These are phyloP conservation scores for Drosophila kokeensis DNA, from an alignment of 2,888 invertebrate species.

Conservation along the genomic window DNA sequence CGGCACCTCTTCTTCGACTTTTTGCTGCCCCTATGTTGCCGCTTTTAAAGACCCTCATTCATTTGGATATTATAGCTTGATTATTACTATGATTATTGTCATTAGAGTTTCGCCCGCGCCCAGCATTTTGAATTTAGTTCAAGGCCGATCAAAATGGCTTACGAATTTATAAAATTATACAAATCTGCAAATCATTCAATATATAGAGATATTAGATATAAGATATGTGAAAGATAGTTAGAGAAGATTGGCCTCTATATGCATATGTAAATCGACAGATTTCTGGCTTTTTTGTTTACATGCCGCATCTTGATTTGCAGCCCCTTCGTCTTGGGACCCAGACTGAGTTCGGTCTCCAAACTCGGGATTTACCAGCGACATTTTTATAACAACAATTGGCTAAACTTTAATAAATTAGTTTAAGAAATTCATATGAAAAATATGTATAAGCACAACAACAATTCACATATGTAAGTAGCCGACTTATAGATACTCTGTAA, in stretches of 20 bases:
- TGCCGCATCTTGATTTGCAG: conserved; percentile 35
- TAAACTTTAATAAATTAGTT: conserved; percentile 71
- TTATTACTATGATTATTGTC: conserved; percentile 33
- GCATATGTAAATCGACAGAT: conserved; percentile 49
- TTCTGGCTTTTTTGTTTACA: conserved; percentile 34
- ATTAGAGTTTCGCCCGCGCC: conserved; percentile 44
- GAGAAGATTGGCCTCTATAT: conserved; percentile 13
- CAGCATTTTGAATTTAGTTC: conserved; percentile 63
- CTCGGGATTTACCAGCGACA: conserved; percentile 64
- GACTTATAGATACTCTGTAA: conserved; percentile 20
- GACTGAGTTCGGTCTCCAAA: conserved; percentile 11
- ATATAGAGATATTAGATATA: conserved; percentile 3
- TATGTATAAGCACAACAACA: conserved; percentile 6
- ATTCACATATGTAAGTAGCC: not conserved
- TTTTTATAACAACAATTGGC: conserved; percentile 63
- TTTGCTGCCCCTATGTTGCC: not conserved
- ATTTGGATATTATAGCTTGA: not conserved
- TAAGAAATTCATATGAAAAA: conserved; percentile 46
- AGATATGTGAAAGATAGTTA: conserved; percentile 4
- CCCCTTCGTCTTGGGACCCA: not conserved
- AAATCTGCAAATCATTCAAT: conserved; percentile 15
- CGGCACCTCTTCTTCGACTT: not conserved
- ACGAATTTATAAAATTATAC: conserved; percentile 33
- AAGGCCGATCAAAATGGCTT: conserved; percentile 58
- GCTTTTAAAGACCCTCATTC: not conserved